Base-by-base conservation (phyloP, 2,888 invertebrate species). In the Cataglyphis altisquamis region DNA sequence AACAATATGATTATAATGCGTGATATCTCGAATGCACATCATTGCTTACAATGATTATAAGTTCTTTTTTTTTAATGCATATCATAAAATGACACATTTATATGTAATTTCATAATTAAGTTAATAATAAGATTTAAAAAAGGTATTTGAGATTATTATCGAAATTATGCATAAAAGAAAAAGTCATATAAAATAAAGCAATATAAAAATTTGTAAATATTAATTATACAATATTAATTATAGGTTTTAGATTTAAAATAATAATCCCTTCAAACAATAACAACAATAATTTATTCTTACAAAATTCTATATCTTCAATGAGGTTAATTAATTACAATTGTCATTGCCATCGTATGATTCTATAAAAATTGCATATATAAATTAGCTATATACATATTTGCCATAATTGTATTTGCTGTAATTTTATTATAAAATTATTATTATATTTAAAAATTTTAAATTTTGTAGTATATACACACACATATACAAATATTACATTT, bases 321-420 rank as follows among this genome's bases (percentile, higher is more conserved):
- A 97, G 95, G 0, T 96, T 96, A 0, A 97, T 96, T 21, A 97
- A 94, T 97, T 96, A 0, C 96, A 96, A 93, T 97, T 97, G 93
- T 97, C 97, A 84, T 92, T 92, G 32, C 92, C 91, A 63, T 92
- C 92, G 80, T 94, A 93, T 2, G 94, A 92, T 85, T 94, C 94
- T 94, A 82, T 57, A 91, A 88, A 45, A 82, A 74, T 18, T 9
- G 80, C 62, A 75, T 86, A 87, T 83, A 64, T 83, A 68, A 87
- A 84, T 57, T 77, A 88, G 55, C 80, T 57, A 41, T 15, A 52
- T 48, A 63, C 64, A 73, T 39, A 39, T 62, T 55, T 63, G 45
- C 64, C 15, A 21, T 39, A 55, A 67, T 25, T 75, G 25, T 80
- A 36, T 60, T 29, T 29, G 29, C 29, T 10, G 25, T 64, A 75